These are phyloP conservation scores for Lasioglossum zephyrum DNA, from an alignment of 2,888 invertebrate species.

Conservation along the genomic window DNA sequence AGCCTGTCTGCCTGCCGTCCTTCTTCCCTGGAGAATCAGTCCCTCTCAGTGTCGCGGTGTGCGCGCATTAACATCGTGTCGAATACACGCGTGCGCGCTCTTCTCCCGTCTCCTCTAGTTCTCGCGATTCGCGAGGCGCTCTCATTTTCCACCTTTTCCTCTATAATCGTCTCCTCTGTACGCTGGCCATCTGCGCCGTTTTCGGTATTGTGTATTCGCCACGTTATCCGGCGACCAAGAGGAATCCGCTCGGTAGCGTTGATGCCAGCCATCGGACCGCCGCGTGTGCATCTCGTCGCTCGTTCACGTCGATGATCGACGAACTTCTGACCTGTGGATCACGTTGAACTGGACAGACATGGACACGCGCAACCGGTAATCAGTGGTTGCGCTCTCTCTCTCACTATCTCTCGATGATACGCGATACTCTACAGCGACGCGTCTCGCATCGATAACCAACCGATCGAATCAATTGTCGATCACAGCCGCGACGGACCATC, in stretches of 20 bases:
- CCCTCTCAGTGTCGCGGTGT: constrained; percentile 56
- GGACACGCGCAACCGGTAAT: constrained; percentile 3
- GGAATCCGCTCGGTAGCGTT: background rate
- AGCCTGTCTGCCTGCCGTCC: constrained; percentile 30
- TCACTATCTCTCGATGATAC: background rate
- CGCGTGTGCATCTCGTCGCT: constrained; percentile 28
- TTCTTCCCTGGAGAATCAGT: constrained; percentile 41
- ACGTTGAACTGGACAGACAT: constrained; percentile 16
- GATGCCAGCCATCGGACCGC: constrained; percentile 2
- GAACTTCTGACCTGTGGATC: background rate
- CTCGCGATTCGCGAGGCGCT: constrained; percentile 11
- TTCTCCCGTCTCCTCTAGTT: background rate
- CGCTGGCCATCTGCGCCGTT: background rate
- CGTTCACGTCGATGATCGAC: background rate
- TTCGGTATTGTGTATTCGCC: background rate
- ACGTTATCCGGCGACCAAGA: background rate
- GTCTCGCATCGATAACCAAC: background rate
- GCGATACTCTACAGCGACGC: background rate
- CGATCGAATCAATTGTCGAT: constrained; percentile 31
- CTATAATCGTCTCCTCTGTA: constrained; percentile 14
- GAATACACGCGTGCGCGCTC: background rate
- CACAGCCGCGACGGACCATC: constrained; percentile 5
- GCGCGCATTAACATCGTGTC: constrained; percentile 39
- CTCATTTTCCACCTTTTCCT: background rate
- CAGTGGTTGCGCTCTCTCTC: constrained; percentile 16